These are phyloP conservation scores for Palythoa caribaeorum DNA, from an alignment of 92 coral and sea anemone species.

Conservation along the genomic window DNA sequence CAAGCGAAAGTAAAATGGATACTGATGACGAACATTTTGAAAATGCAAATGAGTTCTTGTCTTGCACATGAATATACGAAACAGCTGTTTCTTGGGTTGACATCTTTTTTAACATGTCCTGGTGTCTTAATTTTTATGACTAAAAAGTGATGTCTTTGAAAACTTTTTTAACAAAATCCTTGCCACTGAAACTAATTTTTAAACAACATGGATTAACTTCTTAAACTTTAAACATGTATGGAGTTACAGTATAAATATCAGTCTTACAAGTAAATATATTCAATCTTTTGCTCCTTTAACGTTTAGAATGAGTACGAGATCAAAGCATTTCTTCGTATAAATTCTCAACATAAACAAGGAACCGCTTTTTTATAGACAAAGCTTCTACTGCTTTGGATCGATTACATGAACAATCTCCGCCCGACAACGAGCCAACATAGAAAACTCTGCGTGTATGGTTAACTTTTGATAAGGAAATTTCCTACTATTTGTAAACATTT, in stretches of 20 bases:
- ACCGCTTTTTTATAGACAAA: neutral
- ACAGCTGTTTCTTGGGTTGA: neutral
- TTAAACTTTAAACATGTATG: neutral
- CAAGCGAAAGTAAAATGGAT: neutral
- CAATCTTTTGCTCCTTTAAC: neutral
- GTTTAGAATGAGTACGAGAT: neutral
- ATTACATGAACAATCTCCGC: neutral
- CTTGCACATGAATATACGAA: neutral
- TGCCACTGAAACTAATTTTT: neutral
- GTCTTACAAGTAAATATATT: neutral
- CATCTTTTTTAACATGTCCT: neutral
- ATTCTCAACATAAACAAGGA: neutral
- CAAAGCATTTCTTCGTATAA: neutral
- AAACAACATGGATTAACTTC: neutral
- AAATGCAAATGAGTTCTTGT: conserved; percentile 6
- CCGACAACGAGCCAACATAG: too few relatives aligned
- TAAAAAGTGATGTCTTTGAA: neutral
- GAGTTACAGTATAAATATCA: neutral
- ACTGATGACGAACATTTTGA: neutral
- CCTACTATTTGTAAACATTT: neutral
- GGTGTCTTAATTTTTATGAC: neutral
- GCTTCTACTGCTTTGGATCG: neutral
- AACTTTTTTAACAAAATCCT: neutral
- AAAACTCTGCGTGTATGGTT: neutral
- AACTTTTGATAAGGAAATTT: conserved; percentile 1